Base-by-base conservation (phyloP, 2,113 vertebrate genomes). In the Neolamprologus brichardi region DNA sequence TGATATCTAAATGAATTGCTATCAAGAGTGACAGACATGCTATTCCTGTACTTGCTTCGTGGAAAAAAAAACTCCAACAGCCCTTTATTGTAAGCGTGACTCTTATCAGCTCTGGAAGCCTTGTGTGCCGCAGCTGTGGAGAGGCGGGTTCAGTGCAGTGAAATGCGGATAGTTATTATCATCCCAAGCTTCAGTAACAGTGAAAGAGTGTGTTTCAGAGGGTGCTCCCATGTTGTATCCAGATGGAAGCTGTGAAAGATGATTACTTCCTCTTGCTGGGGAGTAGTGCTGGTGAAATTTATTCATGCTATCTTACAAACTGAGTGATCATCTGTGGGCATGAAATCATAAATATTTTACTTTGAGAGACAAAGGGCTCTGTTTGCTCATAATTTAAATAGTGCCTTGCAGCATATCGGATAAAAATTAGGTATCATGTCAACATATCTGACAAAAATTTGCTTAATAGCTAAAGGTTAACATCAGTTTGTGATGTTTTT, bases 111-210 rank as follows among this genome's bases (percentile, higher is more conserved):
- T 77, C 52, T 75, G 54, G 64, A 49, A 88, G 85, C 28, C 82
- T 78, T 39, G 60, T 84, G 83, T 87, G 85, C 41, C 89, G 77
- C 93, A 94, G 93, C 93, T 94, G 94, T 86, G 91, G 58, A 72
- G 90, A 91, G 93, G 93, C 52, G 75, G 88, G 87, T 90, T 85
- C 87, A 82, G 89, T 56, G 83, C 87, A 89, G 51, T 51, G 89
- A 93, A 88, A 93, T 89, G 89, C 90, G 41, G 85, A 92, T 91
- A 77, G 79, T 93, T 94, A 95, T 95, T 93, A 93, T 95, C 84
- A 83, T 86, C 86, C 78, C 77, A 77, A 83, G 87, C 89, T 86
- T 62, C 82, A 87, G 75, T 82, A 91, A 89, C 87, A 85, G 78
- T 83, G 79, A 85, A 83, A 82, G 85, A 78, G 78, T 56, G 39